Base-by-base conservation (phyloP, 2,113 vertebrate species). In the Mastomys natalensis region DNA sequence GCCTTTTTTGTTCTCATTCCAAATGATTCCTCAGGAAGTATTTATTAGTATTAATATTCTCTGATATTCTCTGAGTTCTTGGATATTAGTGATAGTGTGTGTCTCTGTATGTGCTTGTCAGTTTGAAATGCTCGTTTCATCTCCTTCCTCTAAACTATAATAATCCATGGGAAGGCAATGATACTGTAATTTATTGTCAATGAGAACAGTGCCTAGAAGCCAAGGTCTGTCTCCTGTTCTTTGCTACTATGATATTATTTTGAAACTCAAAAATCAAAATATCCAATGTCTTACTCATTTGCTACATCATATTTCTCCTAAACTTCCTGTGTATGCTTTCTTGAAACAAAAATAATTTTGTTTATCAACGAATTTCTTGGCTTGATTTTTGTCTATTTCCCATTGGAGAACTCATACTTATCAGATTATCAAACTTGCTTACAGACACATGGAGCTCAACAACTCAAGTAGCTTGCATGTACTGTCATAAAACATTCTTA, bases 81-180 rank as follows among this genome's bases (percentile, higher is more conserved):
- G 3, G n/a, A 13, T 53, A 26, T 58, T 70, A 37, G 10, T 66
- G 45, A 55, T 5, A n/a, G 55, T 19, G 40, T 66, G 31, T 51
- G 37, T 26, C 68, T 76, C 58, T 55, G 31, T 37, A 31, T 1
- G 0, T 45, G 7, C 29, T 22, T 70, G 15, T 89, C n/a, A 73
- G 34, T 90, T 93, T 96, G 91, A 85, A 84, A 94, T 62, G 2
- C 21, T 43, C 29, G 12, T 21, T 86, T 86, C 13, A 73, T 89
- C 80, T 60, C 11, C 22, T 89, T 66, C 24, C 10, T 94, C 16
- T 31, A 24, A 58, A 48, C 37, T 78, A 31, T 5, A 80, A 22
- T n/a, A 40, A 70, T 13, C 29, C 43, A 74, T 70, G 84, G 37
- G 24, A 26, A 84, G 90, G 29, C 60, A 10, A 58, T 53, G 1